These are phyloP conservation scores for Rhagium mordax DNA, from an alignment of 2,888 invertebrate species.

Conservation along the genomic window DNA sequence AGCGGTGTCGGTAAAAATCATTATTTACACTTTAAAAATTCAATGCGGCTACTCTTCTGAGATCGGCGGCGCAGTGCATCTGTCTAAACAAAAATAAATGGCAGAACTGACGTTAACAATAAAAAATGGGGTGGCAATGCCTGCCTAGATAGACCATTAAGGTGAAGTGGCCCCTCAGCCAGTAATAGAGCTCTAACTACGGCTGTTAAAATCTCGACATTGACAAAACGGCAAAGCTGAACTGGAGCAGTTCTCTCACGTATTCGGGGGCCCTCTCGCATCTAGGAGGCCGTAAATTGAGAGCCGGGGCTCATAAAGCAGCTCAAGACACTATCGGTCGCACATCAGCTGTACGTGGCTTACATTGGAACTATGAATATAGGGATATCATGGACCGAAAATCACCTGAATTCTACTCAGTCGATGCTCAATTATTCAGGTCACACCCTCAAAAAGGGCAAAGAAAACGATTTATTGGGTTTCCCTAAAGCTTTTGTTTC, in stretches of 20 bases:
- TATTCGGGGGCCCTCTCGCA: slow-evolving; percentile 61
- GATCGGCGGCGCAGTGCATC: slow-evolving; percentile 7
- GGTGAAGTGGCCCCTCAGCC: slow-evolving; percentile 55
- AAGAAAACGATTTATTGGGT: slow-evolving; percentile 40
- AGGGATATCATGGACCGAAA: slow-evolving; percentile 50
- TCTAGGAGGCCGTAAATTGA: slow-evolving; percentile 66
- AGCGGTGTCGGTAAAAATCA: slow-evolving; percentile 3
- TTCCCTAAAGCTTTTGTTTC: slow-evolving; percentile 40
- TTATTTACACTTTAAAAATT: slow-evolving; percentile 12
- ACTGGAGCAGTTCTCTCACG: slow-evolving; percentile 65
- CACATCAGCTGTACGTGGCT: slow-evolving; percentile 68
- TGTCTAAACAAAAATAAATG: slow-evolving; percentile 34
- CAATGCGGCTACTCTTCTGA: slow-evolving; percentile 4
- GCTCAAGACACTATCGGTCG: slow-evolving; percentile 68
- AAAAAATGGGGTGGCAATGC: slow-evolving; percentile 51
- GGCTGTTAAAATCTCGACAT: slow-evolving; percentile 50
- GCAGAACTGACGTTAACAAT: slow-evolving; percentile 35
- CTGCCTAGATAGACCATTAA: slow-evolving; percentile 55
- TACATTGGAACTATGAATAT: slow-evolving; percentile 67
- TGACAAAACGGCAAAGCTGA: slow-evolving; percentile 64
- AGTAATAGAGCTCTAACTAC: slow-evolving; percentile 54
- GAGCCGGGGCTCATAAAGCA: slow-evolving; percentile 67
- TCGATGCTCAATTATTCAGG: slow-evolving; percentile 45
- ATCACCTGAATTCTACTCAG: slow-evolving; percentile 41
- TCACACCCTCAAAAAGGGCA: slow-evolving; percentile 46